Base-by-base conservation (phyloP, 2,888 invertebrate species). In the Stenotaenia linearis region DNA sequence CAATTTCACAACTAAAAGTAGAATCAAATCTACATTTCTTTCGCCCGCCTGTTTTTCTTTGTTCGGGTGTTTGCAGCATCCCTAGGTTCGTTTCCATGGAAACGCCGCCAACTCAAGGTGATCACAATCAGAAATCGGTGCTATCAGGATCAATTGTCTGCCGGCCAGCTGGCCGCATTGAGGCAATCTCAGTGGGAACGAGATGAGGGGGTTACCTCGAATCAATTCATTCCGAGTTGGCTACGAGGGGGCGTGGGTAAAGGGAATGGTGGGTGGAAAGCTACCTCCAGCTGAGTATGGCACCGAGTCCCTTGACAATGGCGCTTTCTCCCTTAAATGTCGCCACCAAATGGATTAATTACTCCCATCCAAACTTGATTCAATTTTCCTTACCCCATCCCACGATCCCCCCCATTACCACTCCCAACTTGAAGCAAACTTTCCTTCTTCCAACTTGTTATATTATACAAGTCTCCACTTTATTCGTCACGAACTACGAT, bases 61-160 rank as follows among this genome's bases (percentile, higher is more conserved):
- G 25, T 0, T 28, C 15, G 69, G 12, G 69, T 69, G 28, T 10
- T 28, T 69, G 25, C 69, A 69, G 69, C 69, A 69, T 69, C 69
- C 69, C 69, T 69, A 9, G 10, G 32, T 32, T 75, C 37, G 75
- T 75, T 75, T 75, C 75, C 35, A 75, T 75, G 75, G 75, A 18
- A 32, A 23, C 75, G 30, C 35, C 75, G 35, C 75, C 75, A 75
- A 4, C 75, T 37, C 75, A 75, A 75, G 75, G 75, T 75, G 75
- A 75, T 75, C 35, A 37, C 35, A 75, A 75, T 75, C 75, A 75
- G 75, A 75, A 75, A 75, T 75, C 75, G 75, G 32, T 75, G 75
- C 75, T 69, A 37, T 75, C 37, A 37, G 75, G 75, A 37, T 75
- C 75, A 75, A 75, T 75, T 37, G 75, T 37, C 35, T 37, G 37